Conservation (phyloP, 2,888 invertebrate species). For the Rotaria macrura region DNA sequence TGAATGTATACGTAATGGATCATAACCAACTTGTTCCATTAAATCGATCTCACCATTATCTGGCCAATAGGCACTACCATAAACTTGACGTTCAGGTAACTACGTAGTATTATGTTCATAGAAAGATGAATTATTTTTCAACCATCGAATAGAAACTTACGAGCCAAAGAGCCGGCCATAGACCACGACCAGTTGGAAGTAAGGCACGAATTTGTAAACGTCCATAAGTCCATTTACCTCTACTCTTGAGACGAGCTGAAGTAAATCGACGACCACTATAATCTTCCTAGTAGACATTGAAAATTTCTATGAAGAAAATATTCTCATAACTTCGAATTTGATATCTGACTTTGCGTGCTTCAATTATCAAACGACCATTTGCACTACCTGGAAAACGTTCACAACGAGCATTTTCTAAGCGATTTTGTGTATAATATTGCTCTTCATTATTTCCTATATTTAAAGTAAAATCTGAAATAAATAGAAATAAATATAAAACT, state of each 20-base stretch:
- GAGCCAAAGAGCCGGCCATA: conserved; percentile 30
- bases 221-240: conserved; percentile 23
- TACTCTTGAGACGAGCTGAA: conserved; percentile 25
- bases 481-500: not conserved
- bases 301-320: not conserved
- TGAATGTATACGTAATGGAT: conserved; percentile 19
- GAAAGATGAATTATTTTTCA: not conserved
- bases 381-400: not conserved
- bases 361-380: conserved; percentile 16
- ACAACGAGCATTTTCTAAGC: not conserved
- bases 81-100: not conserved
- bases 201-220: conserved; percentile 27
- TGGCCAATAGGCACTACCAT: conserved; percentile 15
- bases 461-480: not conserved
- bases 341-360: not conserved
- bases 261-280: conserved; percentile 13
- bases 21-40: conserved; percentile 32
- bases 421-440: not conserved
- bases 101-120: not conserved
- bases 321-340: not conserved
- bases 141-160: not conserved
- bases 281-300: not conserved
- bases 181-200: conserved; percentile 27
- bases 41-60: conserved; percentile 30
- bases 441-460: not conserved